phyloP scores from a whole-genome alignment of 2,888 invertebrate genomes.

The Scaptomyza reducta region DNA sequence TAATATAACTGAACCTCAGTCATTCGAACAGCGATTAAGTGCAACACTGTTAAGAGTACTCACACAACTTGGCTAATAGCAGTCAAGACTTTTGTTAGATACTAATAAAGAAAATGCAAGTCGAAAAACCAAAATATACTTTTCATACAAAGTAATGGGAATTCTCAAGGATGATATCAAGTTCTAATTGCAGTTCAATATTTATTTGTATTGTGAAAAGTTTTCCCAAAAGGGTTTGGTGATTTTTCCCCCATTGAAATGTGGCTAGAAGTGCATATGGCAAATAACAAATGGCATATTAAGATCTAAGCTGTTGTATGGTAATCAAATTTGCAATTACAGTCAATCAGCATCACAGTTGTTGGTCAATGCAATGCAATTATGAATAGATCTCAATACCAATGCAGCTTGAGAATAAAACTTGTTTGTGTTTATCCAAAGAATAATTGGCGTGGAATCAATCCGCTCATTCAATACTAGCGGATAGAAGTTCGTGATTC shows the following conservation, averaged over 20 bases:
- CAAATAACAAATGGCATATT: background rate
- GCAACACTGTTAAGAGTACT: slow-evolving; percentile 38
- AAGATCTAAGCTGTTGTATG: slow-evolving; percentile 2
- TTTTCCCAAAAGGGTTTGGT: slow-evolving; percentile 23
- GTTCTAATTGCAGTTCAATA: background rate
- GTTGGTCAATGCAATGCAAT: slow-evolving; percentile 47
- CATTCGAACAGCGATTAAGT: background rate
- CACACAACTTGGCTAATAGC: slow-evolving; percentile 15
- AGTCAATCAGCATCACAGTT: slow-evolving; percentile 48
- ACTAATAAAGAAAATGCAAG: background rate
- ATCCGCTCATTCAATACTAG: slow-evolving; percentile 46
- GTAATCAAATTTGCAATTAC: slow-evolving; percentile 54
- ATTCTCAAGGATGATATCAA: slow-evolving; percentile 2
- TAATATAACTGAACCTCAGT: background rate
- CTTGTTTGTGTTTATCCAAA: slow-evolving; percentile 39
- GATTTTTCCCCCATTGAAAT: slow-evolving; percentile 20
- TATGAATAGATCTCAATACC: slow-evolving; percentile 53
- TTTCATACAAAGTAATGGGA: background rate
- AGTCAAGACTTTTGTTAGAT: no score
- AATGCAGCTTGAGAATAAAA: slow-evolving; percentile 29
- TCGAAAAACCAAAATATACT: background rate
- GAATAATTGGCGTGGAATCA: slow-evolving; percentile 48
- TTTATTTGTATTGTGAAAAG: slow-evolving; percentile 6
- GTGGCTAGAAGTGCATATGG: background rate
- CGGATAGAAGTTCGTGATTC: slow-evolving; percentile 16